These are phyloP conservation scores for Micromys minutus DNA, from an alignment of 2,113 vertebrate genomes.

Conservation along the genomic window DNA sequence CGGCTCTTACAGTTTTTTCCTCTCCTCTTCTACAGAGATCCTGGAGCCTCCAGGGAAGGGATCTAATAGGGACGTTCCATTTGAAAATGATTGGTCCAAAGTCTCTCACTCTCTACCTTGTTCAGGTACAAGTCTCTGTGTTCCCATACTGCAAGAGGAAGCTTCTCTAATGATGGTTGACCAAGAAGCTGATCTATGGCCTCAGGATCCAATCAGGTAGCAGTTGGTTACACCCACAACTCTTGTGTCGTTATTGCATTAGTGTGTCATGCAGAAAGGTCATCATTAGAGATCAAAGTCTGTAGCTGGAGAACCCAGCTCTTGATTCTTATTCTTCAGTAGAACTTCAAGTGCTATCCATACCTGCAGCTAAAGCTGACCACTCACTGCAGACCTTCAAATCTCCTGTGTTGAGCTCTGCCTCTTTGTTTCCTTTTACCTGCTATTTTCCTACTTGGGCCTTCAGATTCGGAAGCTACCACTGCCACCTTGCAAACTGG, in stretches of 20 bases:
- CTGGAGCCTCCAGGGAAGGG: not conserved
- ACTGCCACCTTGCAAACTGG: not conserved
- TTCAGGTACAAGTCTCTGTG: not conserved
- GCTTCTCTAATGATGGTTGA: no score
- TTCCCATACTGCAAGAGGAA: not conserved
- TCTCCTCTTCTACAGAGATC: not conserved
- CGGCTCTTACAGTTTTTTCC: not conserved
- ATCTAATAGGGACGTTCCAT: not conserved
- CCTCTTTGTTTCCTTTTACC: not conserved
- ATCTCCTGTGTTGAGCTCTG: not conserved
- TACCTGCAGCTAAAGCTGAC: not conserved
- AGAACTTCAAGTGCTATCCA: not conserved
- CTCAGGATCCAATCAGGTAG: not conserved
- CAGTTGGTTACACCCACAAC: not conserved
- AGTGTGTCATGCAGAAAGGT: not conserved
- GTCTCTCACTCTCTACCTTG: not conserved
- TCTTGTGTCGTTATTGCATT: no score
- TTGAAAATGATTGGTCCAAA: not conserved
- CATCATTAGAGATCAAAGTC: not conserved
- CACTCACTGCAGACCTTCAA: accelerated
- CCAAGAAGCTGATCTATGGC: not conserved
- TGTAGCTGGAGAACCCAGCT: not conserved
- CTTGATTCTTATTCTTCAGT: not conserved
- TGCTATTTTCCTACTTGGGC: not conserved
- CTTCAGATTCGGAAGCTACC: not conserved